Evolutionary conservation across 2,888 invertebrate species (phyloP).

Genomic region (Brachypalpus laphriformis): DNA sequence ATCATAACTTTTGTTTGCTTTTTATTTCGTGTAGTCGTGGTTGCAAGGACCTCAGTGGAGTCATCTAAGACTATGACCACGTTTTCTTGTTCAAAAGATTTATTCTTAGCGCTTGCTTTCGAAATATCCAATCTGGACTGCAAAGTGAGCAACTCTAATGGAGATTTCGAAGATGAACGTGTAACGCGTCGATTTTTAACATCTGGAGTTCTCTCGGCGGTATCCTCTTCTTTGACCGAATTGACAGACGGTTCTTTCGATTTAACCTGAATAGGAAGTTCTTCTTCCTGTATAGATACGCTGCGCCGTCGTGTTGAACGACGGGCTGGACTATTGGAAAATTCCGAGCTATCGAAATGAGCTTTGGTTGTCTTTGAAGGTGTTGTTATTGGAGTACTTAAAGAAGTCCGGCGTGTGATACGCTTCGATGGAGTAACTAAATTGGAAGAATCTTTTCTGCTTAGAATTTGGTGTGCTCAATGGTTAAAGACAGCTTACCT

Average conservation of each 20-base stretch:
- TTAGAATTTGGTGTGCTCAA: too few relatives aligned
- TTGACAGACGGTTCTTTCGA: constrained; percentile 42
- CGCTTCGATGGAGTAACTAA: constrained; percentile 75
- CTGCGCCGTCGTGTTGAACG: constrained; percentile 72
- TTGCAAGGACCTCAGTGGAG: not conserved
- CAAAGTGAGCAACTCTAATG: constrained; percentile 26
- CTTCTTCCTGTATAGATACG: constrained; percentile 65
- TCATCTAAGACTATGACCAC: constrained; percentile 24
- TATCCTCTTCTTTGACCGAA: constrained; percentile 71
- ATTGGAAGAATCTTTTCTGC: too few relatives aligned
- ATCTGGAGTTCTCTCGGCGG: constrained; percentile 24
- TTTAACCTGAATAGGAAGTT: constrained; percentile 63
- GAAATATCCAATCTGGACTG: not conserved
- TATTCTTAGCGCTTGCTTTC: not conserved
- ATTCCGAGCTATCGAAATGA: constrained; percentile 75
- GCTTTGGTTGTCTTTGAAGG: constrained; percentile 35
- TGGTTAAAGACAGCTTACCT: constrained; percentile 47
- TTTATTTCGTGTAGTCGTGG: not conserved
- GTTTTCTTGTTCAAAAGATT: constrained; percentile 47
- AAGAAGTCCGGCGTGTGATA: constrained; percentile 76
- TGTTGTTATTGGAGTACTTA: constrained; percentile 68
- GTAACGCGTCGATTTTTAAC: constrained; percentile 31
- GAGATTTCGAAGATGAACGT: constrained; percentile 75
- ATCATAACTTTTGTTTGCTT: constrained; percentile 27
- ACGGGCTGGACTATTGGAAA: constrained; percentile 69